phyloP scores from a whole-genome alignment of 2,888 invertebrate genomes.

The Acronicta leporina region DNA sequence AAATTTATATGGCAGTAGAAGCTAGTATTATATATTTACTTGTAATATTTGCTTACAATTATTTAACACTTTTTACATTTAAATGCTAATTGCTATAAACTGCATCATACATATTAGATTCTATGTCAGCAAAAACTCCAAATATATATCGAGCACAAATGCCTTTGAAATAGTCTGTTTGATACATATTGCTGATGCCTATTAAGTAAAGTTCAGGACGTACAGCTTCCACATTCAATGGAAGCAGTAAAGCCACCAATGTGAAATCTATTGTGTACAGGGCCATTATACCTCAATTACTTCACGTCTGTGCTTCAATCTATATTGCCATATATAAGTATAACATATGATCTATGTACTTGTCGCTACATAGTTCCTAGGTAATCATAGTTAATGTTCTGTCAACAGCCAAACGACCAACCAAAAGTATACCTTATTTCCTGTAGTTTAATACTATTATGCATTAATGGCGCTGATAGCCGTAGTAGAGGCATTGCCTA shows the following conservation, averaged over 20 bases:
- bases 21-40: too few relatives aligned
- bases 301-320: conserved; percentile 15
- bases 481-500: too few relatives aligned
- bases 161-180: background rate
- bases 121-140: background rate
- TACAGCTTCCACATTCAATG: conserved; percentile 37
- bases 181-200: background rate
- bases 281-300: conserved; percentile 52
- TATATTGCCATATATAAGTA: conserved; percentile 17
- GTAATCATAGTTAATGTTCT: conserved; percentile 8
- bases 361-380: background rate
- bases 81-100: too few relatives aligned
- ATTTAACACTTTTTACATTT: too few relatives aligned
- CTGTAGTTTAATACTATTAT: too few relatives aligned
- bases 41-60: too few relatives aligned
- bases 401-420: background rate
- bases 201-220: background rate
- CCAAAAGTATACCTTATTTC: too few relatives aligned
- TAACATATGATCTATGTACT: background rate
- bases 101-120: background rate
- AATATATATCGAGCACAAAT: background rate
- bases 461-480: too few relatives aligned
- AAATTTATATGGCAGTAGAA: too few relatives aligned
- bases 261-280: conserved; percentile 42
- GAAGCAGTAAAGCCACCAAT: conserved; percentile 41